Evolutionary conservation across 2,888 invertebrate genomes (phyloP).

Genomic region (Troides oblongomaculatus): DNA sequence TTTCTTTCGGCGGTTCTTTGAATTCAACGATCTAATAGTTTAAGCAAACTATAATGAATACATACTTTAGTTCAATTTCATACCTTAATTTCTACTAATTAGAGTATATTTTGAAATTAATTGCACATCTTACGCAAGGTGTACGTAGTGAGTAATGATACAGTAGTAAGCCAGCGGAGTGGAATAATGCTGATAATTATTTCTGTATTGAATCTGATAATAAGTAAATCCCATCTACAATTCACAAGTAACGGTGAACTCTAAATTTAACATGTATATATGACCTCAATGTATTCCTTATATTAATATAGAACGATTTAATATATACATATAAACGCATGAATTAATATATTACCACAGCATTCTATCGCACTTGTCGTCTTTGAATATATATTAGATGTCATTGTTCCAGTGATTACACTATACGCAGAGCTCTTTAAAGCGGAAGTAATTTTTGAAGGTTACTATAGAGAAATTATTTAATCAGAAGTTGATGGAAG

Average conservation of each 20-base stretch:
- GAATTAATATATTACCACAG: too few relatives aligned
- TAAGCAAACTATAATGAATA: conserved; percentile 7
- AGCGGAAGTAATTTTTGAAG: too few relatives aligned
- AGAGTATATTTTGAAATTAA: not conserved
- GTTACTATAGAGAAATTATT: too few relatives aligned
- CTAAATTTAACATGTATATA: too few relatives aligned
- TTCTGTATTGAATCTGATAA: not conserved
- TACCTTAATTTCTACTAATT: not conserved
- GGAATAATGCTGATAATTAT: not conserved
- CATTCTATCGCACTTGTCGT: too few relatives aligned
- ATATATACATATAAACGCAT: too few relatives aligned
- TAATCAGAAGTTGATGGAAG: not conserved
- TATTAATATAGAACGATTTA: too few relatives aligned
- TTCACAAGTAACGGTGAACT: not conserved
- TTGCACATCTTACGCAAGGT: not conserved
- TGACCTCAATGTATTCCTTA: too few relatives aligned
- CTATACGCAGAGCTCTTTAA: too few relatives aligned
- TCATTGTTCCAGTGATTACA: too few relatives aligned
- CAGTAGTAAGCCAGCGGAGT: not conserved
- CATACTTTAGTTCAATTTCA: not conserved
- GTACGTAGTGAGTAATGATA: not conserved
- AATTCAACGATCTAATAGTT: conserved; percentile 14
- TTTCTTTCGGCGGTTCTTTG: not conserved
- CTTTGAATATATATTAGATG: too few relatives aligned
- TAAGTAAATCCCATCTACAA: not conserved